A percentile compares a stretch with the other conserved stretches of the same genome.
These are phyloP conservation scores for Athene noctua DNA, from an alignment of 2,113 vertebrate genomes.

Conservation along the genomic window DNA sequence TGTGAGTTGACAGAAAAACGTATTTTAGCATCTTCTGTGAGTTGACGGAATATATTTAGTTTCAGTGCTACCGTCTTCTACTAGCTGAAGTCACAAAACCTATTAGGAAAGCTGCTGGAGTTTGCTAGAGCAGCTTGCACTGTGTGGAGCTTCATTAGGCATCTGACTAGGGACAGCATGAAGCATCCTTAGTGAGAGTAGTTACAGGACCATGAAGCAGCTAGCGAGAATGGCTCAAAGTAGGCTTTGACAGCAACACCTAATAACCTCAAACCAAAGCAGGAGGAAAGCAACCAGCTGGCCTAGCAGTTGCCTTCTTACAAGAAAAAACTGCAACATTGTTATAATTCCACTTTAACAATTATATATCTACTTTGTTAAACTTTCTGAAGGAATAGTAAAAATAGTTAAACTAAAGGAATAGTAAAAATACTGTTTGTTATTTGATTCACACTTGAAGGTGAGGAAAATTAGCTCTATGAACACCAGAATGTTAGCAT, in stretches of 20 bases:
- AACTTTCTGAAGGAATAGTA: not conserved
- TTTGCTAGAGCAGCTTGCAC: not conserved
- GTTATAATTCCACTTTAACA: not conserved
- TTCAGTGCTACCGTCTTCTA: not conserved
- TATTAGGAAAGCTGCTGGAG: not conserved
- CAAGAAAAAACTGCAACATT: not conserved
- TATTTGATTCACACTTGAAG: not conserved
- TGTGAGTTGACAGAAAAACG: not conserved
- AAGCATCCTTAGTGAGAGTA: not conserved
- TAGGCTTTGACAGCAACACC: not conserved
- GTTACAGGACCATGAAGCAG: not conserved
- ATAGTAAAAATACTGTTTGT: not conserved
- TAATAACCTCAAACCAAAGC: not conserved
- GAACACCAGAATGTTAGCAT: not conserved
- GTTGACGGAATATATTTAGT: not conserved
- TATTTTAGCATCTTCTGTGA: not conserved
- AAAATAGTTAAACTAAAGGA: too few species aligned
- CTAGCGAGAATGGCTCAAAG: not conserved
- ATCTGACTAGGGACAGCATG: not conserved
- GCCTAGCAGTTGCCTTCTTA: not conserved
- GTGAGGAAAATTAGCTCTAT: not conserved
- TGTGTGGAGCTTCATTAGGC: not conserved
- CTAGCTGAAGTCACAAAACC: not conserved
- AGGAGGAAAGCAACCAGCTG: not conserved
- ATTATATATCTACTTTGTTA: not conserved